Base-by-base conservation (phyloP, 2,797 vertebrate species). In the Heteromormyrus szaboi region DNA sequence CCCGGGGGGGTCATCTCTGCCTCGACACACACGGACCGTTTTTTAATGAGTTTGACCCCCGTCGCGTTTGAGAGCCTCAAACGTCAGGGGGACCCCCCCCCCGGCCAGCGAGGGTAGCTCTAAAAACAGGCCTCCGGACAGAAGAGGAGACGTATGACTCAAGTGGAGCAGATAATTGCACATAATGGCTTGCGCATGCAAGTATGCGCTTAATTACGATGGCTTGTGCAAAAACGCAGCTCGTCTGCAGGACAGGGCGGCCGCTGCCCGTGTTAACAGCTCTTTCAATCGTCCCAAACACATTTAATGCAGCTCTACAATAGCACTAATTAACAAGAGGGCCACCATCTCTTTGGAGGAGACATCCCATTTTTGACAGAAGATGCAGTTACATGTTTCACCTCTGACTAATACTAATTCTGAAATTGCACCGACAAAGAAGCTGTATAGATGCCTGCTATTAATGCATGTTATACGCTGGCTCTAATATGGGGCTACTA, bases 161-260 rank as follows among this genome's bases (percentile, higher is more conserved):
- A 85, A 85, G 83, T 85, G 83, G 25, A 89, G 81, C 88, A 50
- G 81, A 37, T 62, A 85, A 59, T 89, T 62, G 54, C 81, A 51
- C 37, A 85, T 50, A 89, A 68, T 89, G 59, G 62, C 46, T 29
- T 44, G 29, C 54, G 22, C 48, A 56, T 68, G 48, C 46, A 89
- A 41, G 72, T 50, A 50, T 44, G 37, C 17, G 37, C 72, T 51
- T 85, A 85, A 85, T 85, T 50, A 85, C n/a, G 11, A 25, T 7
- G 54, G 8, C 41, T 14, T 4, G 19, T 29, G 7, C 56, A 86
- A 44, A 72, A 81, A 68, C 11, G 6, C 81, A 50, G 72, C 88
- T 85, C 86, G 87, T 84, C 89, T 33, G 25, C 62, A 87, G 89
- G 54, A 50, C 14, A 62, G 87, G 59, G 87, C 59, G 44, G 83